Percentiles rank a stretch among this genome's conserved stretches.
Conservation (phyloP, 2,888 invertebrate species). For the Zonitis immaculata region DNA sequence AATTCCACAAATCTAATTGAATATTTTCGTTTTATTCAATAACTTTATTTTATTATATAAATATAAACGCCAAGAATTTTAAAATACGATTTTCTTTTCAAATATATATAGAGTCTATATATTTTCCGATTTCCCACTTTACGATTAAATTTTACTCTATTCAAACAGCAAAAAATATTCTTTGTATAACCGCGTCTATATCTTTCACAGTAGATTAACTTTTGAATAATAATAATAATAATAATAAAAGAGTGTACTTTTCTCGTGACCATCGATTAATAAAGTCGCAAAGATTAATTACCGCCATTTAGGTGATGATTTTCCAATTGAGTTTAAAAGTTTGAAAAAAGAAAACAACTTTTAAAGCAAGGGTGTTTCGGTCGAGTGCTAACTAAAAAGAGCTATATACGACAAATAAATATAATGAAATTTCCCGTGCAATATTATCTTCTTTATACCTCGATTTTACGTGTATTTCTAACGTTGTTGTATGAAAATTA, state of each 20-base stretch:
- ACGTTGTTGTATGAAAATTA: constrained; percentile 6
- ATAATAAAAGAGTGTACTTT: no score
- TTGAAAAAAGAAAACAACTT: no score
- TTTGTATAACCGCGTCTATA: neutral
- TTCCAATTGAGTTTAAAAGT: neutral
- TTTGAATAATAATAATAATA: no score
- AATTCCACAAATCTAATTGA: constrained; percentile 1
- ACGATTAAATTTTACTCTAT: neutral
- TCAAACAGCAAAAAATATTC: neutral
- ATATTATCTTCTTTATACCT: no score
- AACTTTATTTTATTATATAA: no score
- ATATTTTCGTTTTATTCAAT: neutral
- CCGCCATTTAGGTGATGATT: neutral
- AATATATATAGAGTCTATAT: no score
- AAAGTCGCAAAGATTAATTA: neutral
- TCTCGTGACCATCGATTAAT: no score
- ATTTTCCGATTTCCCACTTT: neutral
- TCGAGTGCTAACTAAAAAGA: neutral
- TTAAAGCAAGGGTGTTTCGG: neutral
- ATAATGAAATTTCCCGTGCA: neutral
- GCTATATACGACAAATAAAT: neutral
- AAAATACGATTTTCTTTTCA: neutral
- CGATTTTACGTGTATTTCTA: no score
- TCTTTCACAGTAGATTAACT: neutral
- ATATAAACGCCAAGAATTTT: neutral